Conservation (phyloP, 2,113 vertebrate species). For the Chloropsis hardwickii region DNA sequence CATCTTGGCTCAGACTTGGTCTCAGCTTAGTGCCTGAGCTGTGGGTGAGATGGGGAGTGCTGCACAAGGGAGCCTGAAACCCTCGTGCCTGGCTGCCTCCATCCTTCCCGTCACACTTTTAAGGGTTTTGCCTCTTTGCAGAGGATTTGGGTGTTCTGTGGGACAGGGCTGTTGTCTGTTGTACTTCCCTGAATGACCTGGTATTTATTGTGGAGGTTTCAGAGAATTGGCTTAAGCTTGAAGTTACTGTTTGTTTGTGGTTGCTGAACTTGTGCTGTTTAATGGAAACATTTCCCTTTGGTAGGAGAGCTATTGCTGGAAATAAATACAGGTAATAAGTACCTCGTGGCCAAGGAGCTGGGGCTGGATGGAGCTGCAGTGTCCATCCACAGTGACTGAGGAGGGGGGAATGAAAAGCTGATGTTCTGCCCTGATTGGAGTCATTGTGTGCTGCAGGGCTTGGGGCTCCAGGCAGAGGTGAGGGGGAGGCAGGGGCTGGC, state of each 20-base stretch:
- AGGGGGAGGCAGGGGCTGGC: neutral
- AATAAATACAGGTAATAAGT: neutral
- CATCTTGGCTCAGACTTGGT: neutral
- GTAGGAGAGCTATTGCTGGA: neutral
- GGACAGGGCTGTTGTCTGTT: neutral
- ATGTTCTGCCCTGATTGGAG: neutral
- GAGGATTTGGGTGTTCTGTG: neutral
- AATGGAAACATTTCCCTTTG: neutral
- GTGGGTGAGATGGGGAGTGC: neutral
- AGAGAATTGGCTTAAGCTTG: neutral
- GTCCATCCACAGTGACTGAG: neutral
- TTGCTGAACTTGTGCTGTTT: neutral
- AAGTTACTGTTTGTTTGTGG: neutral
- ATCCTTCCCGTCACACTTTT: rapidly evolving
- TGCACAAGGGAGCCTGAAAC: neutral
- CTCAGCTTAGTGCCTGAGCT: neutral
- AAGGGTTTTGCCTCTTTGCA: neutral
- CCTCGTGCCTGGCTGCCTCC: neutral
- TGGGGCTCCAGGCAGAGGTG: neutral
- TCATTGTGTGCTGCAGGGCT: neutral
- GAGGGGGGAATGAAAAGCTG: neutral
- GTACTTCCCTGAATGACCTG: neutral
- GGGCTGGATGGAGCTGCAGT: neutral
- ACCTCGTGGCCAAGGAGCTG: neutral
- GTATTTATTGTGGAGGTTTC: neutral